These are phyloP conservation scores for Drosophila prosaltans DNA, from an alignment of 1,140 invertebrate species.

Conservation along the genomic window DNA sequence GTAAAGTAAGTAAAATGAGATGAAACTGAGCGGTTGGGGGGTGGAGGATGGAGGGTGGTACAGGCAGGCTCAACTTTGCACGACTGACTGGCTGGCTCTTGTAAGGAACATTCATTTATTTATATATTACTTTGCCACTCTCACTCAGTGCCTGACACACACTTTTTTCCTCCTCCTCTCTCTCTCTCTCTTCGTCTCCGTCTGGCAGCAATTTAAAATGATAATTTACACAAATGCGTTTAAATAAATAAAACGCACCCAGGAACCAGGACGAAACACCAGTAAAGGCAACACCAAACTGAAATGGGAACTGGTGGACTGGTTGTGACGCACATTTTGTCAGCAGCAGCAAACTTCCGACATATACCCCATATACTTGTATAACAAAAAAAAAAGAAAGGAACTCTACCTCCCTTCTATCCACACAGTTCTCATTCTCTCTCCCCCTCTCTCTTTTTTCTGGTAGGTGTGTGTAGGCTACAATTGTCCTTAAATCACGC, in stretches of 20 bases:
- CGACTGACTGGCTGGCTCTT: slow-evolving; percentile 38
- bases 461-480: slow-evolving; percentile 73
- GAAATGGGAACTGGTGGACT: neutral
- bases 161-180: neutral
- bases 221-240: slow-evolving; percentile 82
- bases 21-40: neutral
- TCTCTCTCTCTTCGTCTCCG: slow-evolving; percentile 9
- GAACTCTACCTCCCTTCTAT: neutral
- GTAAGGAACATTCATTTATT: slow-evolving; percentile 78
- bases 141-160: neutral
- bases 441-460: slow-evolving; percentile 1
- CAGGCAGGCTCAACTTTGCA: slow-evolving; percentile 10
- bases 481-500: slow-evolving; percentile 82
- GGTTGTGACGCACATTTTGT: slow-evolving; percentile 10
- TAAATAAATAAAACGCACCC: slow-evolving; percentile 78
- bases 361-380: slow-evolving; percentile 3
- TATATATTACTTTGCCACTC: slow-evolving; percentile 71
- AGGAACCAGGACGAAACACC: neutral
- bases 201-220: slow-evolving; percentile 78
- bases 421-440: neutral
- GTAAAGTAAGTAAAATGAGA: slow-evolving; percentile 75
- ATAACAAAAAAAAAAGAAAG: too few relatives aligned
- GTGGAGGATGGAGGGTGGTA: too few relatives aligned
- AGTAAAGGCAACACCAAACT: slow-evolving; percentile 15
- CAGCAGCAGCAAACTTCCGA: slow-evolving; percentile 29